Evolutionary conservation across 1,140 invertebrate genomes (phyloP).

Genomic region (Drosophila pachea): DNA sequence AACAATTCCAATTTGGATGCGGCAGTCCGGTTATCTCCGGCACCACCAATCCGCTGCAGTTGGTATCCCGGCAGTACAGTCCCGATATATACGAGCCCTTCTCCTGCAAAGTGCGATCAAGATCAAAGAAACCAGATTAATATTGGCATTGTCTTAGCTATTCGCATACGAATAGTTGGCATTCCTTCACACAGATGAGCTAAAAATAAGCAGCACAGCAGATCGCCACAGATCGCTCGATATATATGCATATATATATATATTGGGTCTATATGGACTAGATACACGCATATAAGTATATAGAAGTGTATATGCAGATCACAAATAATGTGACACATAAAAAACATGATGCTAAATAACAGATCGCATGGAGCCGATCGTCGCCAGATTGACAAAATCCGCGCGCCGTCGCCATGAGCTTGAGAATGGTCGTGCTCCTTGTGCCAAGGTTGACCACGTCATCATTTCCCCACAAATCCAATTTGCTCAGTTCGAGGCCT

Average conservation of each 20-base stretch:
- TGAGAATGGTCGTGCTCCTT: slow-evolving; percentile 23
- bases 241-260: slow-evolving; percentile 15
- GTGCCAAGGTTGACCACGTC: slow-evolving; percentile 37
- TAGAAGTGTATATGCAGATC: slow-evolving; percentile 43
- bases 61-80: slow-evolving; percentile 72
- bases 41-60: slow-evolving; percentile 70
- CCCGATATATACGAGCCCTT: slow-evolving; percentile 72
- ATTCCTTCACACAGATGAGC: slow-evolving; percentile 27
- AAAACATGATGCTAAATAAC: slow-evolving; percentile 36
- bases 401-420: neutral
- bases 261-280: neutral
- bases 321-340: slow-evolving; percentile 64
- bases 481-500: slow-evolving; percentile 17
- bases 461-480: slow-evolving; percentile 21
- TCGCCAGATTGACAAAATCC: slow-evolving; percentile 24
- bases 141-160: neutral
- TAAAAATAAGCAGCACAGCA: no score
- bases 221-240: neutral
- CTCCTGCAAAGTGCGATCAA: slow-evolving; percentile 50
- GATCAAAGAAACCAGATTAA: slow-evolving; percentile 39
- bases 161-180: slow-evolving; percentile 15
- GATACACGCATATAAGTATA: slow-evolving; percentile 11
- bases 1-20: slow-evolving; percentile 75
- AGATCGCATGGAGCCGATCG: slow-evolving; percentile 12
- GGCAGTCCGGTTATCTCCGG: slow-evolving; percentile 70